Base-by-base conservation (phyloP, 2,113 vertebrate species). In the Pao palembangensis region DNA sequence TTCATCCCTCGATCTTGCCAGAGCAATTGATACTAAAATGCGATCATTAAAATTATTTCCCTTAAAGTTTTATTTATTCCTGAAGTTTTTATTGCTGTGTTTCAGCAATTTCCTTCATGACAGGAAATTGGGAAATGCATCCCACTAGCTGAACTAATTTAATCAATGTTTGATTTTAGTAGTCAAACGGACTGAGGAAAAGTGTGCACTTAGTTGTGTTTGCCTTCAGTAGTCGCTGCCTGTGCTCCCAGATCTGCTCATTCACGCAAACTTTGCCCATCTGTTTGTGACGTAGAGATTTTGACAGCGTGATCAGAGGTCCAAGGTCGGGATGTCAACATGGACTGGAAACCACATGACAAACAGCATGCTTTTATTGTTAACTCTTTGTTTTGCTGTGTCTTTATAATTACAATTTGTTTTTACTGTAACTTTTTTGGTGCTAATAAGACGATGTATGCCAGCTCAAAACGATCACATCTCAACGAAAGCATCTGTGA, bases 181-280 rank as follows among this genome's bases (percentile, higher is more conserved):
- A 23, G 21, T 23, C 21, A 64, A 69, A 74, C 38, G 12, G 34
- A 59, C 54, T 6, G 57, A 65, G 21, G 55, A 50, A 64, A 48
- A 50, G 49, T 6, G 31, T 57, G 18, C 58, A 4, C 50, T 61
- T 25, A 2, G 6, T 51, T 65, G 19, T 79, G 80, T 85, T 85
- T 82, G 56, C 62, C 1, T 64, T 69, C 0, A 8, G 15, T 20
- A 20, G 14, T 49, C 51, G 20, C 50, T 47, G 25, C 25, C 55
- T 47, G 34, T 6, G n/a, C 8, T 15, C 11, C 54, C 47, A 57
- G 4, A 60, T 82, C 34, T 67, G 78, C 53, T 74, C 67, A 70
- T 52, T 34, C 70, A 12, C 4, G 70, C 51, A 16, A 68, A 76
- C 80, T 75, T 73, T 79, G 73, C 60, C 78, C 75, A 70, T 81